These are phyloP conservation scores for Saccostrea cuccullata DNA, from an alignment of 1,140 invertebrate genomes.

Conservation along the genomic window DNA sequence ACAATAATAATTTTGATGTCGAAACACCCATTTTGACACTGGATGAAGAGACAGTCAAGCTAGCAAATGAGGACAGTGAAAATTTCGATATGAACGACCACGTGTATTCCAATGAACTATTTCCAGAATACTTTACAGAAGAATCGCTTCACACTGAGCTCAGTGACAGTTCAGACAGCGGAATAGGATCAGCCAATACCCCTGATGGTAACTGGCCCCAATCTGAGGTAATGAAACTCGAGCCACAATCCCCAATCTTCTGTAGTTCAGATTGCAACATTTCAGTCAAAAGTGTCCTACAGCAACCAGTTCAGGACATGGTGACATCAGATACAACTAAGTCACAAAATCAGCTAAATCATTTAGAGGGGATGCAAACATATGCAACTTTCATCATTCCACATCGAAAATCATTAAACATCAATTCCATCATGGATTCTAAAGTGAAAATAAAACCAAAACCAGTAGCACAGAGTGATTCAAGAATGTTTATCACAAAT, in stretches of 20 bases:
- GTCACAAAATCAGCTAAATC: not conserved
- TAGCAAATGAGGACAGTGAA: not conserved
- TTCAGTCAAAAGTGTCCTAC: not conserved
- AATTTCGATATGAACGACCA: not conserved
- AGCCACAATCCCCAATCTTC: not conserved
- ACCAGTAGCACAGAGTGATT: not conserved
- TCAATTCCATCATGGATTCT: conserved; percentile 18
- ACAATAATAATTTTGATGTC: not conserved
- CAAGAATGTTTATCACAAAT: not conserved
- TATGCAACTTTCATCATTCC: not conserved
- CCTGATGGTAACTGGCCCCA: not conserved
- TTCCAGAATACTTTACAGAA: not conserved
- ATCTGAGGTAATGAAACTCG: not conserved
- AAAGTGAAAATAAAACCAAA: conserved; percentile 22
- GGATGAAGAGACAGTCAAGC: not conserved
- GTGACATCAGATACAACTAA: not conserved
- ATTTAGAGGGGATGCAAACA: not conserved
- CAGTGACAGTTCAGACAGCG: conserved; percentile 26
- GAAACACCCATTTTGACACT: conserved; percentile 1
- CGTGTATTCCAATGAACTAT: not conserved
- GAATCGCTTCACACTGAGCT: not conserved
- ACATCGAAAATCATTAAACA: not conserved
- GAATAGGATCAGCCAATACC: not conserved
- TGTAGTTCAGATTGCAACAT: not conserved
- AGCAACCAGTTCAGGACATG: not conserved